These are phyloP conservation scores for Lamellibrachia luymesi DNA, from an alignment of 1,140 invertebrate species.

Conservation along the genomic window DNA sequence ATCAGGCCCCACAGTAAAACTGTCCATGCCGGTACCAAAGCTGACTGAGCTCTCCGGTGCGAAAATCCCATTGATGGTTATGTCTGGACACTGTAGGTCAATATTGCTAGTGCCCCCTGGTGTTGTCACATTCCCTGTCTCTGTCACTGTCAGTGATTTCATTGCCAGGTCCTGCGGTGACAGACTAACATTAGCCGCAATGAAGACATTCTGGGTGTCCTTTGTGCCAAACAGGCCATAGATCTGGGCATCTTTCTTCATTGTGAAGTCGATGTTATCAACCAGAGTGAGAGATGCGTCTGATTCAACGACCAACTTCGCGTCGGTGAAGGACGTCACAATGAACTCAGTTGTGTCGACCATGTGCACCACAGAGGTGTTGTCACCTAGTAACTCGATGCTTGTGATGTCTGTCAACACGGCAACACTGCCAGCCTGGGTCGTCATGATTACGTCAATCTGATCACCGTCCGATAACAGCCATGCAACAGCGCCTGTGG, in stretches of 20 bases:
- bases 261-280: neutral
- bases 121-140: constrained; percentile 29
- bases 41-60: constrained; percentile 19
- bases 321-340: neutral
- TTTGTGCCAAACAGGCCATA: constrained; percentile 32
- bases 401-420: neutral
- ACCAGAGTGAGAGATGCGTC: neutral
- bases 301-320: neutral
- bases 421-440: neutral
- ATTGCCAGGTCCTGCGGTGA: constrained; percentile 35
- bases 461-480: neutral
- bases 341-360: neutral
- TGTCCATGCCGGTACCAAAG: neutral
- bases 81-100: constrained; percentile 34
- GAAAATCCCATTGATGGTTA: constrained; percentile 38
- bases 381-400: neutral
- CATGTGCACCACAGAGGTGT: constrained; percentile 3
- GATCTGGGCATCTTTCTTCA: constrained; percentile 22
- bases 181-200: constrained; percentile 32
- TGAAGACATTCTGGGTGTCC: constrained; percentile 32
- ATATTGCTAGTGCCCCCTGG: constrained; percentile 17
- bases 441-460: neutral
- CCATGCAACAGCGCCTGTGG: neutral
- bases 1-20: neutral
- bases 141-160: constrained; percentile 27